Evolutionary conservation across 2,888 invertebrate genomes (phyloP), one percentile per base, ranked within the genome.

Genomic region (Synanthedon tipuliformis): DNA sequence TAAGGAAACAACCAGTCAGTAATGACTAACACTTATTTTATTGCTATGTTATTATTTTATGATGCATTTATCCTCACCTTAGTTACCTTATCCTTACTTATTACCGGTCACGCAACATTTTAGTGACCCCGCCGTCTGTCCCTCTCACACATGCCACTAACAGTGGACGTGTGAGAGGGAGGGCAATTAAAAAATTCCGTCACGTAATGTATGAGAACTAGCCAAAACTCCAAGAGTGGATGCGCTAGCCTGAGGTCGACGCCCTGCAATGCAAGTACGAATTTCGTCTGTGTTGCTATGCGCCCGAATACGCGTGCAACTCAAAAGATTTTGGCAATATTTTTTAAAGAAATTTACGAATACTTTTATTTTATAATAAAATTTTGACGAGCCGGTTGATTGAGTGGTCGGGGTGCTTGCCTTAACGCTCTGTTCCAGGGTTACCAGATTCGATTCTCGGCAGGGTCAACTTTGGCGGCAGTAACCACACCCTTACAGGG

Each of bases 151-250:
- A 48, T 52, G 49, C 51, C 56, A 53, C 57, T 57, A 59, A 59
- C 60, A 53, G 53, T 16, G 55, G 56, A 58, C 55, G 75, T 58
- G 56, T 56, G 73, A 80, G 68, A 57, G 73, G 63, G 75, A 77
- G 61, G 23, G 66, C 64, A 73, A 76, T 78, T 73, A 77, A 78
- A 77, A 78, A 78, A 81, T 76, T 78, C 81, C 77, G 62, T 74
- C 82, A 81, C 81, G 81, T 81, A 78, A 63, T 66, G 66, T 71
- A 73, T 68, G 65, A 73, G 74, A 74, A 72, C 78, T 81, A 78
- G 80, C 78, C 73, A 78, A 81, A 81, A 81, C 62, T 63, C 23
- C 58, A 23, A 49, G 45, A 57, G 67, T 69, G 66, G 71, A 73
- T 78, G 69, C 68, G 66, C 67, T 66, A 63, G 61, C 59, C 34